phyloP scores from a whole-genome alignment of 2,888 invertebrate genomes.

The Limenitis camilla region DNA sequence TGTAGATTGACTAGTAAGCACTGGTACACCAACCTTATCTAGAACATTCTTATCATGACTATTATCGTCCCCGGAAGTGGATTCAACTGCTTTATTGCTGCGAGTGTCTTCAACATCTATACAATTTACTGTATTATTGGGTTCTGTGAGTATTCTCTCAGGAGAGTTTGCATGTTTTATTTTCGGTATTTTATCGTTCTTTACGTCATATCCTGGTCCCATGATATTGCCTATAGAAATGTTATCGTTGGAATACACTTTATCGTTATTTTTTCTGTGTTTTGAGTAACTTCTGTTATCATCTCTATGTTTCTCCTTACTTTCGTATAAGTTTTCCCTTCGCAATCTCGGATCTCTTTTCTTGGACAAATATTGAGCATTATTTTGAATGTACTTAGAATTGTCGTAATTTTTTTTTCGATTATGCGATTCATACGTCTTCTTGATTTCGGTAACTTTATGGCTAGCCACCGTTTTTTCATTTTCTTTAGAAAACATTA shows the following conservation, averaged over 20 bases:
- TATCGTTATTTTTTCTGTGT: constrained; percentile 39
- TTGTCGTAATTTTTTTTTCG: constrained; percentile 30
- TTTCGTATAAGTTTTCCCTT: constrained; percentile 36
- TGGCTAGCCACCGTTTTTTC: constrained; percentile 6
- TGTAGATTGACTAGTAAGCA: constrained; percentile 32
- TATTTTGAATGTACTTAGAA: neutral
- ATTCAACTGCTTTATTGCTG: constrained; percentile 38
- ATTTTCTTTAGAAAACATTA: constrained; percentile 16
- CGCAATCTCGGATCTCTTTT: constrained; percentile 54
- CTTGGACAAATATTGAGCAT: constrained; percentile 36
- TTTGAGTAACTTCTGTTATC: constrained; percentile 26
- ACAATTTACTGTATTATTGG: neutral
- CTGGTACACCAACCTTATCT: constrained; percentile 3
- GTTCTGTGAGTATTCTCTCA: neutral
- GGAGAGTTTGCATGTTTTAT: constrained; percentile 44
- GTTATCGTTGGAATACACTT: constrained; percentile 61
- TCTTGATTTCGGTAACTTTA: constrained; percentile 9
- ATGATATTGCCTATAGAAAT: constrained; percentile 57
- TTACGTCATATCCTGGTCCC: constrained; percentile 56
- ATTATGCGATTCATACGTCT: constrained; percentile 16
- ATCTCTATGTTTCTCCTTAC: constrained; percentile 29
- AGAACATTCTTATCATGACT: neutral
- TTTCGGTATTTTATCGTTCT: constrained; percentile 69
- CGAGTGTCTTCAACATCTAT: constrained; percentile 3
- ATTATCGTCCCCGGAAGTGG: constrained; percentile 38